Evolutionary conservation across 2,113 vertebrate genomes (phyloP).

Genomic region (Phasianus colchicus): DNA sequence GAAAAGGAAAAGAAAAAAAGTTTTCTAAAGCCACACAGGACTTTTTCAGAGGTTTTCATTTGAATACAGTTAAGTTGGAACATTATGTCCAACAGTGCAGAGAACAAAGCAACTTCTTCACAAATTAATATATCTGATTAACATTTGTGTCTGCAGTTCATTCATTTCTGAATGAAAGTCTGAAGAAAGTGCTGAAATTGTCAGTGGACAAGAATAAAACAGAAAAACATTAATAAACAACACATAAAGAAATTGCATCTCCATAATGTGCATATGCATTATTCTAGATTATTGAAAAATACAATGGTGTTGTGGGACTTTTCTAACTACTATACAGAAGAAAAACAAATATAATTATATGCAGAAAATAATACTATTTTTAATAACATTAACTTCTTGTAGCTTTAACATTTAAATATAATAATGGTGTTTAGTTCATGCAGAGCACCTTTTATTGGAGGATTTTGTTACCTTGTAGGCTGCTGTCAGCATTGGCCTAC

Average conservation of each 20-base stretch:
- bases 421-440: neutral
- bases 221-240: neutral
- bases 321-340: neutral
- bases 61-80: neutral
- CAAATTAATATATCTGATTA: neutral
- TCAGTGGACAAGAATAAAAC: neutral
- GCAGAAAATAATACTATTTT: neutral
- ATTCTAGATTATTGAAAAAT: neutral
- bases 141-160: neutral
- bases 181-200: neutral
- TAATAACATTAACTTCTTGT: neutral
- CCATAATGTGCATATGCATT: neutral
- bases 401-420: neutral
- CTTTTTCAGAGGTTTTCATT: neutral
- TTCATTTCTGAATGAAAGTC: neutral
- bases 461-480: rapidly evolving
- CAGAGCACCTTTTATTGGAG: neutral
- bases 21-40: neutral
- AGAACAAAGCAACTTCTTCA: constrained; percentile 16
- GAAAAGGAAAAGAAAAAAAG: neutral
- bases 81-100: neutral
- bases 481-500: neutral
- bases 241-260: neutral
- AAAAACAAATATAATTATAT: neutral
- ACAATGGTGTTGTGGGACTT: neutral